These are phyloP conservation scores for Polyommatus iphigenia DNA, from an alignment of 2,888 invertebrate species.

Conservation along the genomic window DNA sequence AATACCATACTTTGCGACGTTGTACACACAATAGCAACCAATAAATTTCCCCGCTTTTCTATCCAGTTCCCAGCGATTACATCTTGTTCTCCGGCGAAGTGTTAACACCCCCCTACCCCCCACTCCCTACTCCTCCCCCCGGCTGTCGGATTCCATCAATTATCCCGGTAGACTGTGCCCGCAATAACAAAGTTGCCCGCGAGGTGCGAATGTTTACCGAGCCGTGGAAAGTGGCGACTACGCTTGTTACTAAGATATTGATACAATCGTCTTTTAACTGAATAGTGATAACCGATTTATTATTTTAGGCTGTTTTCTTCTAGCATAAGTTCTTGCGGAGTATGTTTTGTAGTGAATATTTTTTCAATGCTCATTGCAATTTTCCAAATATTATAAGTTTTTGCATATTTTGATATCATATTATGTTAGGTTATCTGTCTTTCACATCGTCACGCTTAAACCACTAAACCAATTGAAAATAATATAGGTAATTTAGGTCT, in stretches of 20 bases:
- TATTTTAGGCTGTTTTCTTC: no score
- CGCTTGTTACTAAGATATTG: background rate
- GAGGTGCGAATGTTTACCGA: constrained; percentile 8
- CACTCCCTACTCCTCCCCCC: background rate
- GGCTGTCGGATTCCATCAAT: constrained; percentile 4
- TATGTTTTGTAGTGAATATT: no score
- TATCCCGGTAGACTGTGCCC: background rate
- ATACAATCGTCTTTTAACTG: background rate
- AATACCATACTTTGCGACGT: background rate
- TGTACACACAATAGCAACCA: background rate
- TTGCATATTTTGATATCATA: no score
- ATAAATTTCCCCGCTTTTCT: constrained; percentile 4
- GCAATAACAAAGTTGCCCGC: constrained; percentile 13
- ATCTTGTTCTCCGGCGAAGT: constrained; percentile 15
- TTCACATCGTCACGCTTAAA: no score
- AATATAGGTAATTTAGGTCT: no score
- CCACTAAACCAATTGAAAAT: no score
- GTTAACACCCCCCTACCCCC: background rate
- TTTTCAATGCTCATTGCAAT: no score
- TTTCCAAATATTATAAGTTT: no score
- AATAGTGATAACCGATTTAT: no score
- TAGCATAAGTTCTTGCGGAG: no score
- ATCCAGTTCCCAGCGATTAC: background rate
- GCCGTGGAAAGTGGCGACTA: background rate
- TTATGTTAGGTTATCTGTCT: no score